phyloP scores from a whole-genome alignment of 1,140 invertebrate species.

The Melanaphis sacchari region DNA sequence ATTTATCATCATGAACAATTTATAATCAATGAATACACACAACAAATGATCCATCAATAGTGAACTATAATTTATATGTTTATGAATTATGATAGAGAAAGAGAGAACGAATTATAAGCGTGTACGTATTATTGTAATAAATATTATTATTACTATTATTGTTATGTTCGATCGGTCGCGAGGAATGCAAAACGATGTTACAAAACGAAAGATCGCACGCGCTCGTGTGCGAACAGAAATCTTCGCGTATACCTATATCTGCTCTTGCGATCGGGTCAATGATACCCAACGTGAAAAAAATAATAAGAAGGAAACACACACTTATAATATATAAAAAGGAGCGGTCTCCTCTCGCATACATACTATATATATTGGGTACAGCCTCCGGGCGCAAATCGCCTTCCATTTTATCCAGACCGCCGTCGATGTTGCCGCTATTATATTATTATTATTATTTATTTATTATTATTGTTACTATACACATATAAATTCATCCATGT shows the following conservation, averaged over 20 bases:
- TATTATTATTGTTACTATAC: background rate
- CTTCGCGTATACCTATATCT: slow-evolving; percentile 15
- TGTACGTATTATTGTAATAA: background rate
- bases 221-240: slow-evolving; percentile 25
- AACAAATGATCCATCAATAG: background rate
- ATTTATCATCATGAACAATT: background rate
- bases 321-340: slow-evolving; percentile 6
- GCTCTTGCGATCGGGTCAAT: slow-evolving; percentile 44
- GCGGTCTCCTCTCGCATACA: slow-evolving; percentile 31
- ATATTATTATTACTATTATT: background rate
- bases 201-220: slow-evolving; percentile 16
- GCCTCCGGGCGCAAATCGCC: slow-evolving; percentile 32
- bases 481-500: background rate
- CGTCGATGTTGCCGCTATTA: background rate
- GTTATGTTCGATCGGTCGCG: background rate
- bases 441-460: background rate
- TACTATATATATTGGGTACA: background rate
- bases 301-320: background rate
- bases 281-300: slow-evolving; percentile 27
- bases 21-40: background rate
- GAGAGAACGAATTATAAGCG: background rate
- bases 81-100: background rate
- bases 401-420: slow-evolving; percentile 23
- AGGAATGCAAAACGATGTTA: slow-evolving; percentile 50
- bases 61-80: background rate